Percentiles rank a stretch among this genome's conserved stretches.
These are phyloP conservation scores for Gila orcuttii DNA, from an alignment of 2,113 vertebrate species.

Conservation along the genomic window DNA sequence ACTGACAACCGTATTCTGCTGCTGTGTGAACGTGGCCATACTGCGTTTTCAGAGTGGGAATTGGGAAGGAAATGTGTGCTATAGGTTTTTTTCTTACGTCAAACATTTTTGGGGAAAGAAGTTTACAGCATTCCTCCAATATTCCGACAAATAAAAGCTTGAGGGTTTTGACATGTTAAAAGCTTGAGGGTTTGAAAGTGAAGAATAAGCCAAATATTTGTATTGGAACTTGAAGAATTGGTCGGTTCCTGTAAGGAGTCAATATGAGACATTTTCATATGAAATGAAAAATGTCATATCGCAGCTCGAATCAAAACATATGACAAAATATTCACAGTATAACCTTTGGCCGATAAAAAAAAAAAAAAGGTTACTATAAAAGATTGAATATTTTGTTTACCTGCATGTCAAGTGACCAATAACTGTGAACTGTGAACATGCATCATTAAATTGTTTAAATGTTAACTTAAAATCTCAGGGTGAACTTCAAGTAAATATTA, in stretches of 20 bases:
- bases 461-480: background rate
- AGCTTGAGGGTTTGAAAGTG: background rate
- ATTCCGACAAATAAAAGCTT: background rate
- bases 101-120: background rate
- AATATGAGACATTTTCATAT: too few relatives aligned
- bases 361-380: background rate
- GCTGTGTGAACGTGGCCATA: background rate
- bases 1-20: too few relatives aligned
- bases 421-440: background rate
- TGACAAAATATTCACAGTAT: too few relatives aligned
- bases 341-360: too few relatives aligned
- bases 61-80: background rate
- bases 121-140: background rate
- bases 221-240: background rate
- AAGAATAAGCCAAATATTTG: background rate
- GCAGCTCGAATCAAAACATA: too few relatives aligned
- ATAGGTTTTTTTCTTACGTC: background rate
- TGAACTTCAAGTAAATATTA: background rate
- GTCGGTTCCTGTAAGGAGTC: background rate
- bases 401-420: background rate
- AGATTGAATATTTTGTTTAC: background rate
- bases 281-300: too few relatives aligned
- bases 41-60: background rate
- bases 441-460: background rate
- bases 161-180: background rate